Base-by-base conservation (phyloP, 1,140 invertebrate genomes). In the Monomorium pharaonis region DNA sequence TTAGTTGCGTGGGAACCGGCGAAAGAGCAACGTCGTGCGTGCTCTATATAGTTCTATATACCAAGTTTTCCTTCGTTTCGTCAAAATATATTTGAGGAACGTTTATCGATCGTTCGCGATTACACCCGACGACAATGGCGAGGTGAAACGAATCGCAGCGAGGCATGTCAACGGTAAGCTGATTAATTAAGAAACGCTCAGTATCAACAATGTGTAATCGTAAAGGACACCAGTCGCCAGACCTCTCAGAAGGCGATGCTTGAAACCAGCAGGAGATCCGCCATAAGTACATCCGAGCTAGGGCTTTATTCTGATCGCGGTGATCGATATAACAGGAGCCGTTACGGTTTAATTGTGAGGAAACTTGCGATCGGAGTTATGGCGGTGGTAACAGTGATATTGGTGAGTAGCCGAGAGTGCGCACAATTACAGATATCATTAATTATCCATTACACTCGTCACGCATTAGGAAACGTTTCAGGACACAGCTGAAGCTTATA, bases 281-380 rank as follows among this genome's bases (percentile, higher is more conserved):
- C 91, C 63, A 94, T 94, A 65, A 95, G 93, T 87, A 94, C 92
- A 49, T 95, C 94, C 6, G 94, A 95, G 86, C 92, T 95, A 81
- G 94, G 94, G 74, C 90, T 95, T 33, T 95, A 95, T 80, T 94
- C 94, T 14, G 94, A 95, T 92, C 92, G 93, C 33, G 88, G 86
- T 47, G 94, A 95, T 88, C 90, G 88, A 69, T 93, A 94, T 76
- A 91, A 88, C 60, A 93, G 85, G 30, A 94, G 74, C 86, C 92
- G 90, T 42, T 92, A 94, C 92, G 89, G 92, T 54, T 87, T 90
- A 18, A 85, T 93, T 3, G 86, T 93, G 3, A 88, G 91, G 37
- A 95, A 95, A 84, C 88, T 94, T 84, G 93, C 93, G 6, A 93
- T 95, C 42, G 94, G 91, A 87, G 90, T 93, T 76, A 95, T 95